A percentile compares a stretch with the other conserved stretches of the same genome.
Evolutionary conservation across 2,113 vertebrate species (phyloP).

Genomic region (Vulpes vulpes): DNA sequence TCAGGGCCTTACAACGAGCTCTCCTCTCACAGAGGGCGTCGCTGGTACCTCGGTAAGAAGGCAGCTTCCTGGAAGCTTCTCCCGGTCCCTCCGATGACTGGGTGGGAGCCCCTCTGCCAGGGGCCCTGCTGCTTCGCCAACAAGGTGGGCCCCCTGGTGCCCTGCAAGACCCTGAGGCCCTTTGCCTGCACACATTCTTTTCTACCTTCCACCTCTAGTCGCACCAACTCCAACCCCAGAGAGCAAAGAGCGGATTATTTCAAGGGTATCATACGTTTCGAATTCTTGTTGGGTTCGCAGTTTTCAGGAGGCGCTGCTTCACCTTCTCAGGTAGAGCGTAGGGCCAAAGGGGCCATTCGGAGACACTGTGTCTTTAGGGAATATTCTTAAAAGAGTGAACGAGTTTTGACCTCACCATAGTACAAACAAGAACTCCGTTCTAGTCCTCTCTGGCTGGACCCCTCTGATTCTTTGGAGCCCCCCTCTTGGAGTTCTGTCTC

Average conservation of each 20-base stretch:
- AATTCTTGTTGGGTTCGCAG: background rate
- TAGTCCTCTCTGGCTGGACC: background rate
- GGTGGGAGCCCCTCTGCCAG: background rate
- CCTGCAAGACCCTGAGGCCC: too few relatives aligned
- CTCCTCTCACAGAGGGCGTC: background rate
- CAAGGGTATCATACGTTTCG: background rate
- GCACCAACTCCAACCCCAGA: background rate
- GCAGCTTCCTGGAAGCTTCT: background rate
- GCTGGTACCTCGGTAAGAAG: background rate
- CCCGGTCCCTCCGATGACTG: background rate
- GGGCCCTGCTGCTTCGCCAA: background rate
- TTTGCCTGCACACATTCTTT: background rate
- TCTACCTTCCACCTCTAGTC: background rate
- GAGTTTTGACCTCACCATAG: background rate
- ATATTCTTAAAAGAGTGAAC: background rate
- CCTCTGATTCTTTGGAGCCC: background rate
- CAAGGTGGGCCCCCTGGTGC: too few relatives aligned
- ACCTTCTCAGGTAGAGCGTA: background rate
- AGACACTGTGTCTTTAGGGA: background rate
- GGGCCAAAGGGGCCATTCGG: background rate
- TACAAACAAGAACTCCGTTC: background rate
- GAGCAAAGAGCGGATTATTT: background rate
- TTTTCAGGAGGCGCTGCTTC: background rate
- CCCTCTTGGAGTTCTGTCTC: fast-evolving
- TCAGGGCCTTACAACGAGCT: background rate